Base-by-base conservation (phyloP, 2,797 vertebrate genomes). In the Hipposideros larvatus region DNA sequence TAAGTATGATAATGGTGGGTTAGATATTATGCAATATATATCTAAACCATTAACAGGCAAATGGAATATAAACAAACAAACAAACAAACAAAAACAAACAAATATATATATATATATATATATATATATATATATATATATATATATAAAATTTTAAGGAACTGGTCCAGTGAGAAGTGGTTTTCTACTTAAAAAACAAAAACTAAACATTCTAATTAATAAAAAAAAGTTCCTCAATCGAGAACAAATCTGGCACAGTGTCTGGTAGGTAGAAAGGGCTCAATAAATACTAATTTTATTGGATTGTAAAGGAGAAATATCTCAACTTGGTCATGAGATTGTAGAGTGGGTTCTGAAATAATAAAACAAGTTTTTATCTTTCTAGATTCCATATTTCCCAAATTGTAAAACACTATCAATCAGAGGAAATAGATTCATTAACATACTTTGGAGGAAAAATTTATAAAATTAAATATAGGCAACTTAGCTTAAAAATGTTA, bases 1-100 rank as follows among this genome's bases (percentile, higher is more conserved):
- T n/a, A n/a, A n/a, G n/a, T n/a, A n/a, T n/a, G n/a, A n/a, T n/a
- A n/a, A n/a, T n/a, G n/a, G n/a, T n/a, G n/a, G n/a, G 34, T 96
- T 98, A 98, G 95, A 92, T 97, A 96, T 21, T 87, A 91, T 94
- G 96, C 75, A 34, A 13, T 92, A 18, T 95, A 87, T 97, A 95
- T 97, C 95, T 97, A 97, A 86, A 87, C 90, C 91, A 98, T 97
- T 98, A 98, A 96, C 73, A 98, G 97, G 78, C 96, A 97, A 97
- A 97, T 95, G 95, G 79, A 96, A 97, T 92, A 89, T 86, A 97
- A 98, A 98, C 3, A 91, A 98, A 98, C 97, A 37, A 3, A 34
- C 3, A 34, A 3, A 34, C 3, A 34, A 3, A 34, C 3, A 34
- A 3, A 34, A 3, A 34, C 3, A 34, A 3, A 34, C 3, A 34